A percentile compares a stretch with the other conserved stretches of the same genome.
These are phyloP conservation scores for Amphiura filiformis DNA, from an alignment of 35 echinoderm and acorn worm species.

Conservation along the genomic window DNA sequence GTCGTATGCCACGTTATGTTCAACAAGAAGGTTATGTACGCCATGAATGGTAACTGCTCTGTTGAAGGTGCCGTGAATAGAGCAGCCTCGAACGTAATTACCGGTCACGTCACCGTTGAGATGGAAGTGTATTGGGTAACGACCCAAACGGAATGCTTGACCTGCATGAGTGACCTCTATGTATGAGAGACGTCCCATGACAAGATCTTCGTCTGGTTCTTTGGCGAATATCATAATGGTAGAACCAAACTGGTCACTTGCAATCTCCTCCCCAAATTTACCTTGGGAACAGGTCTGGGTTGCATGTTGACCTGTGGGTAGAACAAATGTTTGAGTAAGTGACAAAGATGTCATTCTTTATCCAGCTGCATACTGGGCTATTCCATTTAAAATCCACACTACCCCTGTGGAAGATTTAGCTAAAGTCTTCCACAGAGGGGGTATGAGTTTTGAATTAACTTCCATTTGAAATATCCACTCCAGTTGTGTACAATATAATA, in stretches of 20 bases:
- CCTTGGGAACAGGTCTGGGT: conserved; percentile 94
- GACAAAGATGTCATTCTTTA: too few species aligned
- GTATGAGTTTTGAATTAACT: too few species aligned
- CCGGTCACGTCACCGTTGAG: conserved; percentile 87
- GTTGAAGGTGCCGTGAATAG: conserved; percentile 94
- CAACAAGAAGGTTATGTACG: conserved; percentile 87
- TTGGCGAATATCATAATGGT: conserved; percentile 74
- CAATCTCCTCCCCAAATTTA: conserved; percentile 90
- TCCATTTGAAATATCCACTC: too few species aligned
- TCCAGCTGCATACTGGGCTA: too few species aligned
- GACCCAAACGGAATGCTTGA: conserved; percentile 86
- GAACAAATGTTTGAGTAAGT: too few species aligned
- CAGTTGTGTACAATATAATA: too few species aligned
- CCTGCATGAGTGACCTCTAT: conserved; percentile 91
- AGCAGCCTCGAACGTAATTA: conserved; percentile 85
- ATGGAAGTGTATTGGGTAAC: conserved; percentile 97
- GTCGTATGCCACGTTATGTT: conserved; percentile 91
- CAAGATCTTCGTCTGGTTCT: conserved; percentile 55
- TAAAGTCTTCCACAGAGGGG: too few species aligned
- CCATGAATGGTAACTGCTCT: conserved; percentile 90
- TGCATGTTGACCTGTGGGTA: conserved; percentile 86
- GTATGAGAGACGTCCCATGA: conserved; percentile 75
- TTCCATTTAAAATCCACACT: too few species aligned
- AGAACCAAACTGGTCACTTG: conserved; percentile 85
- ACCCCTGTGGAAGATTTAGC: too few species aligned